phyloP scores from a whole-genome alignment of 1,140 invertebrate genomes.

The Aleiodes sp. region DNA sequence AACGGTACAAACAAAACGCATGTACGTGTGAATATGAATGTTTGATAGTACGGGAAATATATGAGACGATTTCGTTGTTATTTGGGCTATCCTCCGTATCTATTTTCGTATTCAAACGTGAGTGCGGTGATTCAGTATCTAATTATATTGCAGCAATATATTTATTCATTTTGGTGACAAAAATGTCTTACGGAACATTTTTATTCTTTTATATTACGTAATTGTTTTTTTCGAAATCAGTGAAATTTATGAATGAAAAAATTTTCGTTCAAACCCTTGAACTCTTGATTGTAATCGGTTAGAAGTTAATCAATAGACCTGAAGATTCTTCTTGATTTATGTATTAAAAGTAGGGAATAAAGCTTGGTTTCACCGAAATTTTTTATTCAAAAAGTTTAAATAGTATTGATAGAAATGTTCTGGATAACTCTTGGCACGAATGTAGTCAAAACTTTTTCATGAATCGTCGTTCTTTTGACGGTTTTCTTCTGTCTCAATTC shows the following conservation, averaged over 20 bases:
- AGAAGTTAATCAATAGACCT: neutral
- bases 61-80: neutral
- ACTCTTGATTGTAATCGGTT: no score
- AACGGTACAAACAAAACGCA: neutral
- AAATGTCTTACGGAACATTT: no score
- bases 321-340: neutral
- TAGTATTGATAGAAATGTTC: neutral
- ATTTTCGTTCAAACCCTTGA: neutral
- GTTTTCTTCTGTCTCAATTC: slow-evolving; percentile 13
- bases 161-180: no score
- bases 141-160: slow-evolving; percentile 21
- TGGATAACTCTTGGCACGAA: slow-evolving; percentile 7
- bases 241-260: neutral
- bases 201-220: no score
- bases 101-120: slow-evolving; percentile 29
- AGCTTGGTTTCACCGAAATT: no score
- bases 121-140: slow-evolving; percentile 20
- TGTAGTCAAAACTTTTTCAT: slow-evolving; percentile 7
- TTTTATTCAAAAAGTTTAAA: slow-evolving; percentile 1
- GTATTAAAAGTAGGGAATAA: no score
- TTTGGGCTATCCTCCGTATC: slow-evolving; percentile 18
- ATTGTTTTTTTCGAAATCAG: no score
- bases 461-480: slow-evolving; percentile 5
- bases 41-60: no score
- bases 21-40: slow-evolving; percentile 12